Evolutionary conservation across 2,888 invertebrate genomes (phyloP), one percentile per base, ranked within the genome.

Genomic region (Lasioglossum villosulum): DNA sequence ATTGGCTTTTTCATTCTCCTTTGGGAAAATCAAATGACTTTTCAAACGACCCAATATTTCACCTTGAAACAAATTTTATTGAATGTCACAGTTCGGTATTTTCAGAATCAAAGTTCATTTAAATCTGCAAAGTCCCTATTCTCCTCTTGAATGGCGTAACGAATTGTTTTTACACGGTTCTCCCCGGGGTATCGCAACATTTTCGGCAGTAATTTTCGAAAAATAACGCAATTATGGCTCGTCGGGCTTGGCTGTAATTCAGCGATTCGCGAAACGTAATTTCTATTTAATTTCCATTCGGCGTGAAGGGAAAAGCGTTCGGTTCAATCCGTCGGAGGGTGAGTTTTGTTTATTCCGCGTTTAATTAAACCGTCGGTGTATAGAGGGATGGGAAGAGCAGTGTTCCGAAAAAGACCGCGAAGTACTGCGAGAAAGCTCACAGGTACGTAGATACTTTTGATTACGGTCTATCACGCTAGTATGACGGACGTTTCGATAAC

Each of bases 401-500:
- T n/a, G 10, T 52, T 52, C 52, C 23, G 3, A 52, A 52, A 52
- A 52, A n/a, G 8, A n/a, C 52, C n/a, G 52, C 14, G 59, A 27
- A 14, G 59, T 27, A 59, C 3, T 52, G 48, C 23, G 48, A 52
- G 48, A 23, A 19, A 8, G 23, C 48, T 8, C 23, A 52, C 48
- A 23, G 19, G 6, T 48, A 48, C 48, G 48, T 23, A 23, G 48
- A 52, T 52, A 52, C 23, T 52, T 52, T 75, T 75, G 63, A 63
- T 75, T 75, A 75, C 37, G 74, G 27, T 76, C 76, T 12, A 76
- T 82, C 2, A 19, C 19, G 81, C 78, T 68, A 63, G 76, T 72
- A 78, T 86, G 86, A 86, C 72, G 84, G 82, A 86, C 82, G 75
- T 79, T 12, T 79, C 80, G 76, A 84, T 84, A 82, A 77, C 84